phyloP scores from a whole-genome alignment of 2,888 invertebrate genomes.

The Eumacrocentrus americanus region DNA sequence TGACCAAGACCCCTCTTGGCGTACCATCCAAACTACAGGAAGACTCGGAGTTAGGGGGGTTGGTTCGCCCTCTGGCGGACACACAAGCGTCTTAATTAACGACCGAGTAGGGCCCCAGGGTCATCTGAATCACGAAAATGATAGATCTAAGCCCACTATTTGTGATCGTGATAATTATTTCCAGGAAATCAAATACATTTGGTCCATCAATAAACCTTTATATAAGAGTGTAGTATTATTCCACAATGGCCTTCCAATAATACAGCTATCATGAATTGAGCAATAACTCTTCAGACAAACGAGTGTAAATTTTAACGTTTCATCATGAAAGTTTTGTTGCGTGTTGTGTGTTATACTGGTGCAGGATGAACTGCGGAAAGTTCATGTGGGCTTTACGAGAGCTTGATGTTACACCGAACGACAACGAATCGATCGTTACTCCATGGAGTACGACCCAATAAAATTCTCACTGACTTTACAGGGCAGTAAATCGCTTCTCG shows the following conservation, averaged over 20 bases:
- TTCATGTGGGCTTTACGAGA: slow-evolving; percentile 14
- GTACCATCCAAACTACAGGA: slow-evolving; percentile 31
- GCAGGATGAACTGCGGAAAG: slow-evolving; percentile 1
- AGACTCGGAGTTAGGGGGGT: slow-evolving; percentile 31
- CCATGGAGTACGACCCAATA: slow-evolving; percentile 43
- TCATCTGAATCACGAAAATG: slow-evolving; percentile 16
- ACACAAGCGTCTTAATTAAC: slow-evolving; percentile 55
- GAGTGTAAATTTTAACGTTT: slow-evolving; percentile 2
- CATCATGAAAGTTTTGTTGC: not conserved
- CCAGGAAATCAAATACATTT: not conserved
- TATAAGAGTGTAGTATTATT: not conserved
- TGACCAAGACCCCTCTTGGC: slow-evolving; percentile 39
- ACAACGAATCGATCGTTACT: slow-evolving; percentile 45
- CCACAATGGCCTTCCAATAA: not conserved
- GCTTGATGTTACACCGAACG: slow-evolving; percentile 41
- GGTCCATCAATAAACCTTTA: not conserved
- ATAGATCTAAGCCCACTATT: no score
- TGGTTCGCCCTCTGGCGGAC: slow-evolving; percentile 42
- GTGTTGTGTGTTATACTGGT: not conserved
- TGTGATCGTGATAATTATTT: slow-evolving; percentile 1
- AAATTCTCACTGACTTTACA: slow-evolving; percentile 46
- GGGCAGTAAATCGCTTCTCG: slow-evolving; percentile 42
- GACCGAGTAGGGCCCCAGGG: slow-evolving; percentile 24
- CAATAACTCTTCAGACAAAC: not conserved
- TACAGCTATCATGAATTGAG: not conserved